Percentiles rank a stretch among this genome's conserved stretches.
Evolutionary conservation across 1,140 invertebrate species (phyloP).

Genomic region (Sogatella furcifera): DNA sequence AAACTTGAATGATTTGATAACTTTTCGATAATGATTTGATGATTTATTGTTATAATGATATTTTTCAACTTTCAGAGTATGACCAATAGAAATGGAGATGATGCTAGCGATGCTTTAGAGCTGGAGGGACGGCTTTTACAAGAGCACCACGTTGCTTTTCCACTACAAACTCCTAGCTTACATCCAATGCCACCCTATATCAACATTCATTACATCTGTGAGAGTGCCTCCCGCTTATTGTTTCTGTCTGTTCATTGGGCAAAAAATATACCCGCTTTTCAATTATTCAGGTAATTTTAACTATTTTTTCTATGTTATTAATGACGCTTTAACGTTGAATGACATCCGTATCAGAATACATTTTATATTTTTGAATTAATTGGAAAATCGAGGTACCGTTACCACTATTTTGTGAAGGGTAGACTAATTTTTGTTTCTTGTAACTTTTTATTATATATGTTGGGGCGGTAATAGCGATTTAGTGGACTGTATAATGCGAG

Average conservation of each 20-base stretch:
- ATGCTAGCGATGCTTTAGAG: constrained; percentile 31
- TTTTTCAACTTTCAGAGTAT: constrained; percentile 31
- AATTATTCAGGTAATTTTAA: constrained; percentile 53
- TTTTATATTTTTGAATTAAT: too few species aligned
- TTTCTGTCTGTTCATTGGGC: constrained; percentile 86
- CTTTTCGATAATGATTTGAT: too few species aligned
- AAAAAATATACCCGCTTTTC: constrained; percentile 69
- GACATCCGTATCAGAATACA: constrained; percentile 2
- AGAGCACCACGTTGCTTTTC: constrained; percentile 60
- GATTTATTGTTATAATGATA: too few species aligned
- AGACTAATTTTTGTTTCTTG: too few species aligned
- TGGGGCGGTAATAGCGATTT: too few species aligned
- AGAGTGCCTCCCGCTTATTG: constrained; percentile 77
- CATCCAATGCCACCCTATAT: constrained; percentile 62
- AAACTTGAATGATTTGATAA: too few species aligned
- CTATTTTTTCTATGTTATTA: constrained; percentile 4
- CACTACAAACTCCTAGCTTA: constrained; percentile 62
- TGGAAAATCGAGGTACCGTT: too few species aligned
- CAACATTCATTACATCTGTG: constrained; percentile 84
- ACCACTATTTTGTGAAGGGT: too few species aligned
- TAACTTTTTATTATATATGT: too few species aligned
- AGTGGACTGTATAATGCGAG: too few species aligned
- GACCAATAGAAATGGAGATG: constrained; percentile 36
- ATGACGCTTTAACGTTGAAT: too few species aligned
- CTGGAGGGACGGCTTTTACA: constrained; percentile 47